Evolutionary conservation across 2,113 vertebrate species (phyloP), one percentile per base, ranked within the genome.

Genomic region (Amblyopsis rosae): DNA sequence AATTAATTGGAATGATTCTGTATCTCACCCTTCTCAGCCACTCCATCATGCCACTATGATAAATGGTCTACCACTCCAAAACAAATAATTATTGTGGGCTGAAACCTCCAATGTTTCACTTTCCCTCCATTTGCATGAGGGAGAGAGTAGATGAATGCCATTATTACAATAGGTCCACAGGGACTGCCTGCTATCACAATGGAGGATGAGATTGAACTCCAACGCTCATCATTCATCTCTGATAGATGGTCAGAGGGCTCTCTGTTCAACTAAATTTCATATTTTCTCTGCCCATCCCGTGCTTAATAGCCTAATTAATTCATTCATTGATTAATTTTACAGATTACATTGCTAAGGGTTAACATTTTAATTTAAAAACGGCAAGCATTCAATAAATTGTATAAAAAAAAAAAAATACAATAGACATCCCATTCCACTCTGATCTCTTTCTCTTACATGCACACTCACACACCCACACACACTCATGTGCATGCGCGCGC

Each of bases 91-190:
- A 2, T 73, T 81, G 79, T 73, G 7, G 68, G 63, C 70, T 73
- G 67, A 82, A 87, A 86, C 71, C 67, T 67, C 62, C 74, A 26
- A 26, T 48, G 73, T 86, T 88, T 89, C 69, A 81, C 80, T 84
- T 77, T 65, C 54, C 17, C 2, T 35, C 26, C 54, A 86, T 87
- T 89, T 88, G 56, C 84, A 86, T 82, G 69, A 83, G 47, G 77
- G 77, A 69, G 55, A 69, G 55, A 83, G 67, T 66, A 73, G 69
- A 83, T 73, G 77, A 61, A 79, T 77, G 60, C 70, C 57, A 73
- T 83, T 72, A 80, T 60, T 78, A 58, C 77, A 86, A 83, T 26
- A 16, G 76, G 67, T 72, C 80, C 62, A 82, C 77, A 45, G 49
- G n/a, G 9, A 48, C 71, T 69, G 65, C 57, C 69, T 12, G 45